phyloP scores from a whole-genome alignment of 2,797 vertebrate genomes.

The Alosa sapidissima region DNA sequence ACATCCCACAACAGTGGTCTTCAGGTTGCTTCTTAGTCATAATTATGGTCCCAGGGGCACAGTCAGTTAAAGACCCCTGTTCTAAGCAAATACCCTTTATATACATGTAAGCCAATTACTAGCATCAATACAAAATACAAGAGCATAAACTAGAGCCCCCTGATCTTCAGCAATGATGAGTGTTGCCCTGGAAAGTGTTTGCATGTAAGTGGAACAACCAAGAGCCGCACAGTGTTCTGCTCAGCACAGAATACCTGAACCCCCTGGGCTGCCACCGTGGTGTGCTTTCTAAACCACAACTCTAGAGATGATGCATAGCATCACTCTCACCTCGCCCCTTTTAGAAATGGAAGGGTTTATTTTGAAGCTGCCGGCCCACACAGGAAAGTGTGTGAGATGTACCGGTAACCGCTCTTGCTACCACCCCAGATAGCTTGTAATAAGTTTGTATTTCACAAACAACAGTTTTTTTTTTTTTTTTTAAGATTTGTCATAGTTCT shows the following conservation, averaged over 20 bases:
- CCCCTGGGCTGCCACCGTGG: not conserved
- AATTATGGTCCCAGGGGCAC: too few species aligned
- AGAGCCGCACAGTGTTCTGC: not conserved
- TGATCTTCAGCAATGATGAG: not conserved
- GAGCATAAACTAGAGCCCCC: not conserved
- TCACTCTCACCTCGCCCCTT: constrained; percentile 8
- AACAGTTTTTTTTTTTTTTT: not conserved
- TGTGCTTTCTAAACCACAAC: not conserved
- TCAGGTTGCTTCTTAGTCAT: too few species aligned
- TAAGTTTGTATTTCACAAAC: not conserved
- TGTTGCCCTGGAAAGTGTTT: not conserved
- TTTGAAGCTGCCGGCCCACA: not conserved
- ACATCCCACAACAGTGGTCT: too few species aligned
- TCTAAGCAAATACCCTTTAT: not conserved
- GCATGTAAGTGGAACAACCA: not conserved
- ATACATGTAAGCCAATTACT: not conserved
- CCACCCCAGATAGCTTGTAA: not conserved
- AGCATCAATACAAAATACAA: not conserved
- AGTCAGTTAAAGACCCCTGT: too few species aligned
- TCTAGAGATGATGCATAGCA: not conserved
- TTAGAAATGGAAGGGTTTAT: not conserved
- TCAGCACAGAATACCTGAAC: not conserved
- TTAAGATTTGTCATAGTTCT: not conserved
- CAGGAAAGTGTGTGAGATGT: not conserved
- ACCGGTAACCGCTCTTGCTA: not conserved